phyloP scores from a whole-genome alignment of 2,113 vertebrate species.

The Leucopsar rothschildi region DNA sequence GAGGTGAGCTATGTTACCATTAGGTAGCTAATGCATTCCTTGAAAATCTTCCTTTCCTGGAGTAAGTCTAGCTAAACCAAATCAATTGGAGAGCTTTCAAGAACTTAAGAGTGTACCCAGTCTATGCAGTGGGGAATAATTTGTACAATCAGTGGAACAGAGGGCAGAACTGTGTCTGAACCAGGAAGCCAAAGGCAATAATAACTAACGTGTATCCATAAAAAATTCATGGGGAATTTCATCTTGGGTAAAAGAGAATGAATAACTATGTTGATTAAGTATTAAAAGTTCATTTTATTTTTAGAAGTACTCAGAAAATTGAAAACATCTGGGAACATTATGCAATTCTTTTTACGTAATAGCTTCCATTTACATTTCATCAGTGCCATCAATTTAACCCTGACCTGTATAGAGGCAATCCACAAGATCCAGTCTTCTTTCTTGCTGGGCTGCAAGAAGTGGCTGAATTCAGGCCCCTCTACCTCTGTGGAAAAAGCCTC shows the following conservation, averaged over 20 bases:
- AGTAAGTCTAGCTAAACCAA: not conserved
- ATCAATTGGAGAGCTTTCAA: not conserved
- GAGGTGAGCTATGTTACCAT: rapidly evolving
- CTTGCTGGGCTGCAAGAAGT: not conserved
- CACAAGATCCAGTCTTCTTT: not conserved
- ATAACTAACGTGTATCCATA: slow-evolving; percentile 20
- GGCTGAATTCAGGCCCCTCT: not conserved
- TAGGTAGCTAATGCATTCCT: not conserved
- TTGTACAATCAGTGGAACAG: not conserved
- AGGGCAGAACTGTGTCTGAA: not conserved
- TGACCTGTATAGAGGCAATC: not conserved
- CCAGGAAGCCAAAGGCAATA: slow-evolving; percentile 26
- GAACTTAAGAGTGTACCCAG: not conserved
- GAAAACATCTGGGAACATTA: slow-evolving; percentile 65
- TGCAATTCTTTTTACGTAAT: slow-evolving; percentile 48
- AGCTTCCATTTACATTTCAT: slow-evolving; percentile 45
- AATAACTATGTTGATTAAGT: slow-evolving; percentile 65
- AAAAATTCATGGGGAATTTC: slow-evolving; percentile 50
- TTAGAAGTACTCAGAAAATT: slow-evolving; percentile 63
- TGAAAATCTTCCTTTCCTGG: not conserved
- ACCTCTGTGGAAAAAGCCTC: not conserved
- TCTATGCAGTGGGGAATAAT: not conserved
- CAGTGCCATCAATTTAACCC: slow-evolving; percentile 22
- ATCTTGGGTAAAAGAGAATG: slow-evolving; percentile 45
- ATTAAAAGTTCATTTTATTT: slow-evolving; percentile 66